phyloP scores from a whole-genome alignment of 2,113 vertebrate genomes.

The Prolemur simus region DNA sequence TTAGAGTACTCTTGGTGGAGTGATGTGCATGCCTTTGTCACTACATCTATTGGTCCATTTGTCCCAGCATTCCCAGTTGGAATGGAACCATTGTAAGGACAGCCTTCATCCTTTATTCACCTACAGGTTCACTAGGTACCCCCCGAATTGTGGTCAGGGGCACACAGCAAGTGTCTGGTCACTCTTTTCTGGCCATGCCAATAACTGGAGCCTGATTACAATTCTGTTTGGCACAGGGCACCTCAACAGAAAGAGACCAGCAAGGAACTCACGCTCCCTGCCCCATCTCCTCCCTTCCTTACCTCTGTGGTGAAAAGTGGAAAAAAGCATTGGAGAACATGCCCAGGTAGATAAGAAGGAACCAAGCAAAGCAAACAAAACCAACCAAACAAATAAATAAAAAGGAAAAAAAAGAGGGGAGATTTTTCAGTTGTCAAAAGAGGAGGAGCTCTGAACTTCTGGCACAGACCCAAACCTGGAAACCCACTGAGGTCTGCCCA shows the following conservation, averaged over 20 bases:
- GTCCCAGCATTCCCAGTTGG: too few species aligned
- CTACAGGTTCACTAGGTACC: background rate
- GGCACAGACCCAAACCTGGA: conserved; percentile 60
- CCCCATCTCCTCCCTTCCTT: background rate
- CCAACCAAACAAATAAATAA: background rate
- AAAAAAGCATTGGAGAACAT: background rate
- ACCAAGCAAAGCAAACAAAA: conserved; percentile 17
- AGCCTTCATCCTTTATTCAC: background rate
- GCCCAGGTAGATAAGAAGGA: background rate
- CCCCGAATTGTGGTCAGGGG: background rate
- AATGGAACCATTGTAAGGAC: background rate
- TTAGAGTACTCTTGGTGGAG: background rate
- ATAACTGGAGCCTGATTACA: background rate
- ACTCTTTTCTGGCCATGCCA: background rate
- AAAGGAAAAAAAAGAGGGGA: background rate
- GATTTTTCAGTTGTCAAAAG: background rate
- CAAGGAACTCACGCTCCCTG: background rate
- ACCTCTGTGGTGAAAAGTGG: background rate
- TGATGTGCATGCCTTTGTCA: background rate
- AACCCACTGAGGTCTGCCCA: conserved; percentile 61
- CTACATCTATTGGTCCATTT: background rate
- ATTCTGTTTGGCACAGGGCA: background rate
- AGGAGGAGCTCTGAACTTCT: conserved; percentile 36
- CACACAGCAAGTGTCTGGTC: background rate
- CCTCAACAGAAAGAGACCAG: background rate